Evolutionary conservation across 2,113 vertebrate species (phyloP), one percentile per base, ranked within the genome.

Genomic region (Lipophrys pholis): DNA sequence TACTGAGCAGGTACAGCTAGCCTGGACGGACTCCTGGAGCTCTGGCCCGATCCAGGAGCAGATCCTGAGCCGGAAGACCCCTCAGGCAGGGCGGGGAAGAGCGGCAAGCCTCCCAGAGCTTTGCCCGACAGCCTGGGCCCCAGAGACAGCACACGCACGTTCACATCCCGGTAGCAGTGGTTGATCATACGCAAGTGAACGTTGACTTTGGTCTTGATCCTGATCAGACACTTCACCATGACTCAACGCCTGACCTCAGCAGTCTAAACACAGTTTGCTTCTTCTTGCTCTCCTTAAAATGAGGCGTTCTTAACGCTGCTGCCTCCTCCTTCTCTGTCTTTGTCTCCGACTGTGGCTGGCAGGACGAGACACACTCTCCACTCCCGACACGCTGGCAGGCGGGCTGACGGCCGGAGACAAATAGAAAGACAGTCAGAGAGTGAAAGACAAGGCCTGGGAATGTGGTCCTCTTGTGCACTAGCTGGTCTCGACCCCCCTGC

Each of bases 181-280:
- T 99, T 99, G 80, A 97, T 91, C 91, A 99, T 89, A 52, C 95
- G 94, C 82, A 99, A 90, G 85, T 95, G 96, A 69, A 98, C 95
- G 0, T 88, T 96, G 80, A 98, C 96, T 88, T 94, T 94, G 72
- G 97, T 99, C 75, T 84, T 94, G 46, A 98, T 99, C 87, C 87
- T 92, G 16, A 99, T 90, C 80, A 99, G 93, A 89, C 96, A 97
- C 92, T 96, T 97, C 81, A 96, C 97, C 97, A 97, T 98, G 50
- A 65, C 68, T 77, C 17, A 45, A 17, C 12, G 16, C 8, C 16
- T 49, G 17, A 69, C 38, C 46, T 41, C 14, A 3, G 48, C 51
- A 39, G 16, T n/a, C n/a, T 15, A 1, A 6, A 15, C 17, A 11
- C 9, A 35, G 8, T 15, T 38, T 7, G 43, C 3, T 54, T 21